Conservation (phyloP, 2,113 vertebrate species). For the Oncorhynchus kisutch region DNA sequence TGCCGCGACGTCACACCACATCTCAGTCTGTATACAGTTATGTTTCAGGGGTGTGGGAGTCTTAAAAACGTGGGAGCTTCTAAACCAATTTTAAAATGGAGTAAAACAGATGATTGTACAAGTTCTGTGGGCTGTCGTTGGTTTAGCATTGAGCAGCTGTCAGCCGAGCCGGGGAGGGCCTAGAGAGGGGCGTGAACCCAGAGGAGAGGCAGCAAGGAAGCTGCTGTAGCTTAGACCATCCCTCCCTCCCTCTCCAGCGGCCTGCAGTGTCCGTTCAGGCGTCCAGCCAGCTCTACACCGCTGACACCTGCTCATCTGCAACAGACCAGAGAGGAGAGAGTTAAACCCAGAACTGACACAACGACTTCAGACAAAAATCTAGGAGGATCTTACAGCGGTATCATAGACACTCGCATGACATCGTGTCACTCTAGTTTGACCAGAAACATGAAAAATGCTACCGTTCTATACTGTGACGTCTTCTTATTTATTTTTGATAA, state of each 20-base stretch:
- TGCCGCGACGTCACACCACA: neutral
- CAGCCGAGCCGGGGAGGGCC: conserved; percentile 22
- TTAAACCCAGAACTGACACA: conserved; percentile 12
- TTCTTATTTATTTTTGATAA: too few species aligned
- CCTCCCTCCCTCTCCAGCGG: neutral
- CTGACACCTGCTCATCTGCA: conserved; percentile 94
- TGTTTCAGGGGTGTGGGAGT: conserved; percentile 15
- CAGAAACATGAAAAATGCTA: too few species aligned
- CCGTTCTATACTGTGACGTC: too few species aligned
- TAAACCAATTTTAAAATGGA: conserved; percentile 34
- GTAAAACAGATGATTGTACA: conserved; percentile 39
- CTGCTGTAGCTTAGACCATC: conserved; percentile 10
- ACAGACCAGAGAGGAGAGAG: neutral
- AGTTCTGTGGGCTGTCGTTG: conserved; percentile 23
- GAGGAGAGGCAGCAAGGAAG: conserved; percentile 19
- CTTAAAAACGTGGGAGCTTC: conserved; percentile 13
- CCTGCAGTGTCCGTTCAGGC: neutral
- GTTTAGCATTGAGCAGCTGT: conserved; percentile 18
- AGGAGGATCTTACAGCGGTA: neutral
- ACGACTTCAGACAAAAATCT: neutral
- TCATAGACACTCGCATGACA: too few species aligned
- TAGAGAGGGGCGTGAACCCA: conserved; percentile 30
- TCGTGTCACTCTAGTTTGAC: too few species aligned
- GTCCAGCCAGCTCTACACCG: conserved; percentile 72
- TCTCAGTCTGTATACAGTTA: neutral